Base-by-base conservation (phyloP, 2,888 invertebrate species). In the Leptinotarsa juncta region DNA sequence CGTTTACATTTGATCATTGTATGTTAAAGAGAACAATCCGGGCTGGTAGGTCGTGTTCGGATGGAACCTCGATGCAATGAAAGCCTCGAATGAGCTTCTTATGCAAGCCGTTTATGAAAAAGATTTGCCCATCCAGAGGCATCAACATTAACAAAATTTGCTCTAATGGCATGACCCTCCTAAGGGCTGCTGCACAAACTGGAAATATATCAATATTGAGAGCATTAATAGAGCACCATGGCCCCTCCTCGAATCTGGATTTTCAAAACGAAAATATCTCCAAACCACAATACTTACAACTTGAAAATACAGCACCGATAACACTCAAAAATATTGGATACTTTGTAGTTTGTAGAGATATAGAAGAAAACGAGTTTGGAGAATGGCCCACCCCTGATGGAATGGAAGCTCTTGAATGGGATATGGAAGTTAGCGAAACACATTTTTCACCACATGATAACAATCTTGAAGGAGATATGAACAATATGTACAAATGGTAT, bases 361-460 rank as follows among this genome's bases (percentile, higher is more conserved):
- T 85, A 12, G 87, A 88, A 48, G 86, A 87, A 55, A 85, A 83
- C 70, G 86, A 87, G 77, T 86, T 88, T 78, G 87, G 87, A 7
- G 87, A 87, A 79, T 88, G 87, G 2, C 87, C 87, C 14, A 88
- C 88, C 23, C 86, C 87, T 49, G 87, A 87, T 77, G 87, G 91
- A 16, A 91, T 91, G 91, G 91, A 92, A 81, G 93, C 92, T 67
- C 87, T 94, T 57, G 94, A 94, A 85, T 94, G 94, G 94, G 94
- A 94, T 85, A 92, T 93, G 85, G 94, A 94, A 82, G 91, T 94
- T 78, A 90, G 89, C 42, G 90, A 89, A 82, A 90, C 89, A 42
- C 68, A 78, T 89, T 76, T 78, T 65, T 65, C 78, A 12, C 23
- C 89, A 74, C 81, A 83, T 53, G 80, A 81, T n/a, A 74, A 77